Evolutionary conservation across 2,797 vertebrate genomes (phyloP), one percentile per base, ranked within the genome.

Genomic region (Bradypodion pumilum): DNA sequence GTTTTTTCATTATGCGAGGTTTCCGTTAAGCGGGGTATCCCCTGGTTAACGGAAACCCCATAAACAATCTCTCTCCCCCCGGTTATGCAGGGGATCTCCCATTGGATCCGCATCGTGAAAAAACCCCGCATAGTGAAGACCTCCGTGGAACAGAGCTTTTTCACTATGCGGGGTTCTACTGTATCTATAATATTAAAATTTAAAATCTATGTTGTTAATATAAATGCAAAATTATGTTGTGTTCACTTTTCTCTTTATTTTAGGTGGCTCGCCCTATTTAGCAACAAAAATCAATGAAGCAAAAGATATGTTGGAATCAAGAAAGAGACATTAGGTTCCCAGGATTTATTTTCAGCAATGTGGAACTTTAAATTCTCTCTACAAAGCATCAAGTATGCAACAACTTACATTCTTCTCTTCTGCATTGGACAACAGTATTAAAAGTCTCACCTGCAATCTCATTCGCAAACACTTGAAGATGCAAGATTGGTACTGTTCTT

Each of bases 281-380:
- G 97, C 98, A 69, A 96, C 96, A 56, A 99, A 99, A 95, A 98
- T 98, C 95, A 99, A 98, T 60, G 97, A 99, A 95, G 98, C 98
- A 68, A 99, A 98, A 95, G 97, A 98, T 91, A 88, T 99, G 87
- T 76, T 99, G 86, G 97, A 98, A 92, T 97, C 97, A 83, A 95
- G 95, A 90, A 91, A 72, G 76, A 97, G 96, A 91, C 94, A 92
- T 3, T 98, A 94, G 97, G 93, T 87, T 60, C 13, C 0, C 6
- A 78, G 87, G 44, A 80, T 29, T 66, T 46, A 2, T 85, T 1
- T 0, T 5, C 68, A 63, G 1, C 63, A 74, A 12, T 4, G 6
- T 27, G 37, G 35, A 3, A 13, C 29, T 40, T 82, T 44, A 52
- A 52, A 62, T 37, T 7, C 15, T 1, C 6, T 65, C 10, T 49